Conservation (phyloP, 2,888 invertebrate genomes). For the Seira ritae region DNA sequence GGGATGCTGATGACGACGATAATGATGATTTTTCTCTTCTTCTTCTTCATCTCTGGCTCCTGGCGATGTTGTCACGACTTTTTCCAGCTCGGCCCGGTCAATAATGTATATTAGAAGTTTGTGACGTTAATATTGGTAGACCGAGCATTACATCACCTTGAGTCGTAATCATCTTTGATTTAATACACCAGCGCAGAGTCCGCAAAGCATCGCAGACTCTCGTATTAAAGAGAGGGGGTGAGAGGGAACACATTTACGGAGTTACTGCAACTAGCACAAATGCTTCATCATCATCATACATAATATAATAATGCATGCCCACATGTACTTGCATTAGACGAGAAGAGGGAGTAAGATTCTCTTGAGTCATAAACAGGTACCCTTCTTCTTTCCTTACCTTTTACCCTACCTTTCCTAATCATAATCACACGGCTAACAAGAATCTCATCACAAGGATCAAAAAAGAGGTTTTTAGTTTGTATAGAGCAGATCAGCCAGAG, state of each 20-base stretch:
- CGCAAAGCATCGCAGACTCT: not conserved
- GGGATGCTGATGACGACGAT: slow-evolving; percentile 25
- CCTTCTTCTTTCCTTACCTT: slow-evolving; percentile 40
- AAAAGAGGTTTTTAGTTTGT: too few relatives aligned
- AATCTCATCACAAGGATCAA: slow-evolving; percentile 68
- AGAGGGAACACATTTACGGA: slow-evolving; percentile 46
- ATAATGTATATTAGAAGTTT: slow-evolving; percentile 49
- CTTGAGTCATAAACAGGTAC: slow-evolving; percentile 43
- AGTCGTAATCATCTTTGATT: slow-evolving; percentile 64
- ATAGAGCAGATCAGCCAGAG: too few relatives aligned
- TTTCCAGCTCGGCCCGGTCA: slow-evolving; percentile 34
- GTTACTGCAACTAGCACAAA: slow-evolving; percentile 32
- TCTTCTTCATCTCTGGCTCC: slow-evolving; percentile 36
- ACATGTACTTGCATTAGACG: slow-evolving; percentile 33
- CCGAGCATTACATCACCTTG: slow-evolving; percentile 61
- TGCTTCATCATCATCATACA: slow-evolving; percentile 42
- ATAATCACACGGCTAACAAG: slow-evolving; percentile 66
- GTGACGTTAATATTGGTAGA: slow-evolving; percentile 54
- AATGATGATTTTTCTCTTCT: slow-evolving; percentile 21
- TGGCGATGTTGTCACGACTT: slow-evolving; percentile 66
- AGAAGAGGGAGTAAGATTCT: slow-evolving; percentile 20
- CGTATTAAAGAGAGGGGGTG: slow-evolving; percentile 41
- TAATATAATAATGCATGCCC: too few relatives aligned
- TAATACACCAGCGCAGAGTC: slow-evolving; percentile 43
- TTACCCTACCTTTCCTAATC: slow-evolving; percentile 42